phyloP scores from a whole-genome alignment of 2,113 vertebrate species.

The Suricata suricatta region DNA sequence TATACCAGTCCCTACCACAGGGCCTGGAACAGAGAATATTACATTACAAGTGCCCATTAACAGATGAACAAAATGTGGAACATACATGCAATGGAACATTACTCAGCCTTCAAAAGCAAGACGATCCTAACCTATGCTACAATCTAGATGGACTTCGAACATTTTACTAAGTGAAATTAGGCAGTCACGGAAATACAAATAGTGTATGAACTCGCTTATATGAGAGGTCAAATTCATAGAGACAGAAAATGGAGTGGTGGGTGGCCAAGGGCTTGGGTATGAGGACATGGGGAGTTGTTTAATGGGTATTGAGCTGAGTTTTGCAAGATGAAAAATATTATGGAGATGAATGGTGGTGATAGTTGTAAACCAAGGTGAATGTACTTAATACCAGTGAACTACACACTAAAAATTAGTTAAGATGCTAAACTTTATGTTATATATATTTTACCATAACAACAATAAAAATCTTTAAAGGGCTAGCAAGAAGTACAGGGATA shows the following conservation, averaged over 20 bases:
- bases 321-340: neutral
- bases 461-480: neutral
- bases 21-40: neutral
- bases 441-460: slow-evolving; percentile 13
- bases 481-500: neutral
- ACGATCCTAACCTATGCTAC: neutral
- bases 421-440: neutral
- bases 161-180: neutral
- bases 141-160: neutral
- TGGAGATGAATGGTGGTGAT: neutral
- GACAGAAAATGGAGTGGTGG: neutral
- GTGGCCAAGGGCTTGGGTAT: neutral
- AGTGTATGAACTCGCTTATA: neutral
- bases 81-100: neutral
- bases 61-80: neutral
- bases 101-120: slow-evolving; percentile 3
- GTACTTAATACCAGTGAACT: neutral
- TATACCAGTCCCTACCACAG: neutral
- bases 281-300: neutral
- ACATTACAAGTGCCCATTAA: neutral
- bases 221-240: neutral
- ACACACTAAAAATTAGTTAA: neutral
- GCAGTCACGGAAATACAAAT: neutral
- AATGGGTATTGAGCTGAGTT: neutral
- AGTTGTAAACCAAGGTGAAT: neutral